Conservation (phyloP, 2,888 invertebrate species). For the Torymus aiolomorphi region DNA sequence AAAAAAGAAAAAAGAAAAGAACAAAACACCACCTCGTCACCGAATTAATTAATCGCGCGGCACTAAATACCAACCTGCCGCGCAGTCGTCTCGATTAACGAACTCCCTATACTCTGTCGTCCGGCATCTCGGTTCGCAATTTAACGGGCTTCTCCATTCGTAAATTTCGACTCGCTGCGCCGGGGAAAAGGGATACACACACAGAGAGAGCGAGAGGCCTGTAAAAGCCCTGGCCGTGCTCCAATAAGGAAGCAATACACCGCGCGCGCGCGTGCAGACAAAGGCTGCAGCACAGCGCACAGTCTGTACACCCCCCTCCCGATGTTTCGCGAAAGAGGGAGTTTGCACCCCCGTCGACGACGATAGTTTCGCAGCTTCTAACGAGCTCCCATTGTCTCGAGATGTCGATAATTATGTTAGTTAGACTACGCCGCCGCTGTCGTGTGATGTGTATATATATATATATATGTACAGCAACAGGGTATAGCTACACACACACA, state of each 20-base stretch:
- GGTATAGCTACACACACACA: no score
- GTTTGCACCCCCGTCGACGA: background rate
- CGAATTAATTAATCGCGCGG: background rate
- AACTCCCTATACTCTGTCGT: background rate
- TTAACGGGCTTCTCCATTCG: constrained; percentile 31
- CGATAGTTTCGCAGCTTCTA: constrained; percentile 62
- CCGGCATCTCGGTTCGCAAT: constrained; percentile 1
- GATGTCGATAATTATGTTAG: constrained; percentile 71
- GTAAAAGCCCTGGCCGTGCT: constrained; percentile 44
- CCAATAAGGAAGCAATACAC: constrained; percentile 53
- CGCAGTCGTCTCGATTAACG: constrained; percentile 25
- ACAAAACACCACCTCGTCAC: background rate
- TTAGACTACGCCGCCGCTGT: constrained; percentile 20
- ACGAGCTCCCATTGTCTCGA: constrained; percentile 71
- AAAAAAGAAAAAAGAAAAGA: background rate
- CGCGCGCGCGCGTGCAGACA: background rate
- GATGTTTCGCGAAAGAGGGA: no score
- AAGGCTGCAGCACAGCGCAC: no score
- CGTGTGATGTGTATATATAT: no score
- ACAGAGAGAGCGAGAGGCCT: constrained; percentile 17
- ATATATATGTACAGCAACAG: no score
- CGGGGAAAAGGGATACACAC: constrained; percentile 17
- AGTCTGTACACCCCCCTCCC: no score
- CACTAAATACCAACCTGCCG: background rate
- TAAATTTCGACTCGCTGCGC: constrained; percentile 14